Percentiles rank a stretch among this genome's conserved stretches.
phyloP scores from a whole-genome alignment of 2,888 invertebrate species.

The Caenorhabditis sp. region DNA sequence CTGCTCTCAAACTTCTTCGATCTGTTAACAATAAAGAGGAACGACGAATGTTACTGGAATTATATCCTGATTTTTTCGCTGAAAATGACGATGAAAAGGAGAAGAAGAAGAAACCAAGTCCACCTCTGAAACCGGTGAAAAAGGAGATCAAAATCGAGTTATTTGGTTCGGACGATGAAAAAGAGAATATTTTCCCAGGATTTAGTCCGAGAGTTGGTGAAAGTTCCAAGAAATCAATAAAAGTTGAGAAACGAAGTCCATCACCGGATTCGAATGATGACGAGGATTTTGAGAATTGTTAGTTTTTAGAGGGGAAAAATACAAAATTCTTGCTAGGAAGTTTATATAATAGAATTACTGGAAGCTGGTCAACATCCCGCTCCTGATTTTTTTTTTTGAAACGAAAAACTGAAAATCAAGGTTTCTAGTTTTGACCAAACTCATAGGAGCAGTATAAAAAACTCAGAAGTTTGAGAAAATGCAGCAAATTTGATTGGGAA shows the following conservation, averaged over 20 bases:
- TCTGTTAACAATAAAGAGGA: slow-evolving; percentile 25
- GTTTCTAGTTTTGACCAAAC: too few species aligned
- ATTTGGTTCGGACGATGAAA: slow-evolving; percentile 12
- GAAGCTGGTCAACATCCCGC: too few species aligned
- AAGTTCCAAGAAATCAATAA: not conserved
- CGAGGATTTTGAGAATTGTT: slow-evolving; percentile 24
- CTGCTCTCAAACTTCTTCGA: slow-evolving; percentile 13
- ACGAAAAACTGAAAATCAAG: too few species aligned
- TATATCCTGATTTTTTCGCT: slow-evolving; percentile 40
- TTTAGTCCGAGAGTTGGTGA: not conserved
- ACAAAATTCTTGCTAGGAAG: not conserved
- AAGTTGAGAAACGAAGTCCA: slow-evolving; percentile 11
- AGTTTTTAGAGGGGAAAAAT: too few species aligned
- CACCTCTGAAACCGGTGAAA: not conserved
- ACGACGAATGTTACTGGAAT: slow-evolving; percentile 13
- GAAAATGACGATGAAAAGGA: slow-evolving; percentile 3
- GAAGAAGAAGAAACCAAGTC: not conserved
- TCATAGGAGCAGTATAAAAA: too few species aligned
- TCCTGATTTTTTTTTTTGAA: too few species aligned
- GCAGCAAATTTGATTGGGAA: too few species aligned
- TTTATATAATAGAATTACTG: too few species aligned
- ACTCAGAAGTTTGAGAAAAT: too few species aligned
- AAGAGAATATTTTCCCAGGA: slow-evolving; percentile 24
- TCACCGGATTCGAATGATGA: slow-evolving; percentile 18
- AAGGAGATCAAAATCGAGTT: not conserved